Evolutionary conservation across 1,140 invertebrate species (phyloP), one percentile per base, ranked within the genome.

Genomic region (Zaprionus lachaisei): DNA sequence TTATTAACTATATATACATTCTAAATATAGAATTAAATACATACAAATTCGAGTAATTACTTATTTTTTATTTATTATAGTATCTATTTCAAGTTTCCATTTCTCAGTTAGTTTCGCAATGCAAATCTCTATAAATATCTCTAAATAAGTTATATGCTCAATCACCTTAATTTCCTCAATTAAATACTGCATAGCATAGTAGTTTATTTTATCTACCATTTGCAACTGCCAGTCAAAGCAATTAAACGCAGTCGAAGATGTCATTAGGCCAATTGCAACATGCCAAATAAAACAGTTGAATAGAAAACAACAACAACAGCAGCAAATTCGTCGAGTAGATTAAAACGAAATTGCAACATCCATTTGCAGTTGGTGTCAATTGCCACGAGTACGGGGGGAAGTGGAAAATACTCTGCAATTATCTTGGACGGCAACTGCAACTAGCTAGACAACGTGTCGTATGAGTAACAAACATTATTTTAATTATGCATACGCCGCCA

Each of bases 391-490:
- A 26, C 51, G 31, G 41, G 0, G 38, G 5, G 38, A 41, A 6
- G 2, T 15, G 41, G n/a, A 17, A 71, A 70, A 79, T 79, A 79
- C 80, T 66, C 38, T 57, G 69, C 74, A 83, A 85, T 81, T 84
- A 84, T 85, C 74, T 71, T 78, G 62, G 77, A 77, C 77, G 34
- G 71, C 76, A 83, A 72, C 72, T 38, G 66, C 56, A 24, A 47
- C 22, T 38, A 20, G 14, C 37, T 20, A n/a, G 73, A 57, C 80
- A 80, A 80, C 70, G 70, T 80, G 80, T 68, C 83, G 83, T 87
- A 87, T 87, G 83, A 81, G 84, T 89, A 79, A 80, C 65, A 67
- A 58, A 67, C 77, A 83, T 81, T 82, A 76, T 76, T 84, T 89
- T 87, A 89, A 87, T 87, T 91, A 91, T 83, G 78, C 83, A 83